Percentiles rank a stretch among this genome's conserved stretches.
These are phyloP conservation scores for Drosophila ambigua DNA, from an alignment of 1,140 invertebrate species.

Conservation along the genomic window DNA sequence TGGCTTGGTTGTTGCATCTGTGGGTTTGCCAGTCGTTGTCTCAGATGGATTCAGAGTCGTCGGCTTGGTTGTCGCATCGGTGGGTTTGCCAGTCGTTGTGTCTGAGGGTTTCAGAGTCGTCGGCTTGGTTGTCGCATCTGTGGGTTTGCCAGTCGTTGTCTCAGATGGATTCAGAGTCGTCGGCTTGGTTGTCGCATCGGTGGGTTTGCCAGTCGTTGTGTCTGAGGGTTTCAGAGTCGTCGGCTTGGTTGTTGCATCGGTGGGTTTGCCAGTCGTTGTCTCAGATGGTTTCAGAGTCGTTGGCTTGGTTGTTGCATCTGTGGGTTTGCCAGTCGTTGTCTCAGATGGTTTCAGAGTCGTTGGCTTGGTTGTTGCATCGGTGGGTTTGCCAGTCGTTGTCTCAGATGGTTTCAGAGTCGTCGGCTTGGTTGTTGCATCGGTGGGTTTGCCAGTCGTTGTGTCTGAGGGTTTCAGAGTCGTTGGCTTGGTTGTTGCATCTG, in stretches of 20 bases:
- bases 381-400: neutral
- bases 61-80: neutral
- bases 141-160: neutral
- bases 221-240: constrained; percentile 2
- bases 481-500: neutral
- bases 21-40: neutral
- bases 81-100: neutral
- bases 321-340: neutral
- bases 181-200: neutral
- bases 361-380: neutral
- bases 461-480: neutral
- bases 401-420: neutral
- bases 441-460: neutral
- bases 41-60: neutral
- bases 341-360: constrained; percentile 1
- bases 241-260: neutral
- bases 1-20: neutral
- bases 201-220: neutral
- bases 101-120: neutral
- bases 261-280: neutral
- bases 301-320: neutral
- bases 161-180: neutral
- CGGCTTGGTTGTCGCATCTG: neutral
- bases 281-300: neutral
- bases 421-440: neutral